Percentiles rank a stretch among this genome's conserved stretches.
Evolutionary conservation across 2,797 vertebrate species (phyloP).

Genomic region (Anguilla pacifica): DNA sequence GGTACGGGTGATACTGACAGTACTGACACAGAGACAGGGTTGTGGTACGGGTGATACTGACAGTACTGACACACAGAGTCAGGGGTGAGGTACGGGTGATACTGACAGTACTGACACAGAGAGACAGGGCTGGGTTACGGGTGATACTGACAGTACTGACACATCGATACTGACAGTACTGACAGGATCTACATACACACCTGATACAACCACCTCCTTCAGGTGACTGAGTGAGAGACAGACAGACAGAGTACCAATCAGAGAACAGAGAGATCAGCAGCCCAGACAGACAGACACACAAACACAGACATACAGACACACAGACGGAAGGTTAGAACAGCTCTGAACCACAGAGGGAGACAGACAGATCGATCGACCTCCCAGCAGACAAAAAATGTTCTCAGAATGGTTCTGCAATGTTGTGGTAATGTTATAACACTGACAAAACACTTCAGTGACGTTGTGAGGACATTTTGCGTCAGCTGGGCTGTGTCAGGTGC

Average conservation of each 20-base stretch:
- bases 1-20: no score
- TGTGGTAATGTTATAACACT: no score
- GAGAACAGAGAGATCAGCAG: background rate
- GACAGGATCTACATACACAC: constrained; percentile 25
- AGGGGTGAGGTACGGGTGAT: background rate
- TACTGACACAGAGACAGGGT: no score
- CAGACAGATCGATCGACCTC: background rate
- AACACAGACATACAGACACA: constrained; percentile 51
- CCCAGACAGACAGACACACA: background rate
- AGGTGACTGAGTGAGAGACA: background rate
- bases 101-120: background rate
- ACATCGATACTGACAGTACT: background rate
- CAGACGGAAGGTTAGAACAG: constrained; percentile 41
- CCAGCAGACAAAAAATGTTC: background rate
- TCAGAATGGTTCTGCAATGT: background rate
- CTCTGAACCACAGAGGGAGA: background rate
- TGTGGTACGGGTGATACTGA: no score
- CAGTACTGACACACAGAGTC: no score
- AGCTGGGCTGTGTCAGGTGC: no score
- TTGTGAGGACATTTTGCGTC: no score
- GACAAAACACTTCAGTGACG: no score
- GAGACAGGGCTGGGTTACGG: no score
- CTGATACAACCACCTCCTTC: constrained; percentile 27
- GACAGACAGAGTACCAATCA: background rate
- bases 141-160: no score